phyloP scores from a whole-genome alignment of 2,888 invertebrate genomes.

The Volucella zonaria region DNA sequence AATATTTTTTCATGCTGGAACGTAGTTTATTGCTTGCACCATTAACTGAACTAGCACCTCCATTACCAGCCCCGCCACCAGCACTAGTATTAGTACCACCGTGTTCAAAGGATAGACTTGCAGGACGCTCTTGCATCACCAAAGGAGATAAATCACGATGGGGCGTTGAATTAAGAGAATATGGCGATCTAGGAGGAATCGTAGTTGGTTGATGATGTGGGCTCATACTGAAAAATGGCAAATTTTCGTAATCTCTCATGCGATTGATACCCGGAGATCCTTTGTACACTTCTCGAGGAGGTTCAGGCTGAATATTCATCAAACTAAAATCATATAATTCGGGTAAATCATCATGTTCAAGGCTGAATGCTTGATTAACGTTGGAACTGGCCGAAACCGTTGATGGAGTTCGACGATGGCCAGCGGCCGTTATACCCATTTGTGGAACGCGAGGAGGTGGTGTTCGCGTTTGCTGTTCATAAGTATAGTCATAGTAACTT shows the following conservation, averaged over 20 bases:
- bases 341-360: constrained; percentile 85
- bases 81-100: not conserved
- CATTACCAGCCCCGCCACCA: not conserved
- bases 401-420: constrained; percentile 90
- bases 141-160: constrained; percentile 73
- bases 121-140: constrained; percentile 79
- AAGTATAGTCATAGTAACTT: constrained; percentile 81
- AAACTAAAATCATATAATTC: constrained; percentile 79
- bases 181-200: constrained; percentile 68
- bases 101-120: constrained; percentile 85
- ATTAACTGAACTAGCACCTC: constrained; percentile 69
- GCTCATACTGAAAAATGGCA: constrained; percentile 72
- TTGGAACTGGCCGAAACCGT: constrained; percentile 87
- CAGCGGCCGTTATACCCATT: constrained; percentile 82
- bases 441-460: constrained; percentile 82
- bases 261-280: constrained; percentile 75
- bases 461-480: constrained; percentile 79
- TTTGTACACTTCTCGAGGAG: constrained; percentile 54
- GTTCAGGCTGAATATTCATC: constrained; percentile 74
- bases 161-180: constrained; percentile 72
- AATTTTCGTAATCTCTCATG: constrained; percentile 79
- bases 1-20: constrained; percentile 90
- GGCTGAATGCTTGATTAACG: constrained; percentile 86
- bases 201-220: constrained; percentile 67
- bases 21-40: constrained; percentile 86